Conservation (phyloP, 2,888 invertebrate species). For the Agriopis marginaria region DNA sequence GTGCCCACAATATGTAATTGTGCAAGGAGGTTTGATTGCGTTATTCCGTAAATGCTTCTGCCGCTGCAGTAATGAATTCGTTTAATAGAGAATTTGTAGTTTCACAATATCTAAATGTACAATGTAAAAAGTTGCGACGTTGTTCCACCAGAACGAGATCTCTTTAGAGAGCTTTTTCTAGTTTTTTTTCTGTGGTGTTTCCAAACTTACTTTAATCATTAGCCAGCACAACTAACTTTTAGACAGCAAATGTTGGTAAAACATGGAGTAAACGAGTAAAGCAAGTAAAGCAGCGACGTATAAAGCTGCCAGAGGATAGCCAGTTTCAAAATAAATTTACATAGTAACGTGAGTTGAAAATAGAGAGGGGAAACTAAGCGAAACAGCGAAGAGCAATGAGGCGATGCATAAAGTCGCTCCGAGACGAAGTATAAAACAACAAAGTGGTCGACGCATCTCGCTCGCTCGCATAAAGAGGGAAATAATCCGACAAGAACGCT, state of each 20-base stretch:
- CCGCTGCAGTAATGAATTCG: too few relatives aligned
- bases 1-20: too few relatives aligned
- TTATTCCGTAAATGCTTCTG: too few relatives aligned
- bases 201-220: constrained; percentile 13
- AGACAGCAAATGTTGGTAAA: constrained; percentile 29
- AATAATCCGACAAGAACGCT: constrained; percentile 78
- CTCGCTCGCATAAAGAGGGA: constrained; percentile 75
- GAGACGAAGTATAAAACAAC: constrained; percentile 85
- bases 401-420: constrained; percentile 81
- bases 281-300: constrained; percentile 47
- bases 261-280: constrained; percentile 35
- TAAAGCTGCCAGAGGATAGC: constrained; percentile 59
- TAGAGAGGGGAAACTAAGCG: constrained; percentile 81
- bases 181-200: background rate
- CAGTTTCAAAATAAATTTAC: constrained; percentile 77
- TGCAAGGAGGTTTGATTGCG: too few relatives aligned
- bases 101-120: background rate
- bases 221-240: constrained; percentile 11
- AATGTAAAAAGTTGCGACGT: background rate
- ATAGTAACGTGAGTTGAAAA: constrained; percentile 82
- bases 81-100: background rate
- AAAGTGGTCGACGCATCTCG: constrained; percentile 82
- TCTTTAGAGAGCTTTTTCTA: background rate
- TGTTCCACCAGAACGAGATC: background rate
- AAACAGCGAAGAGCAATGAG: constrained; percentile 83